These are phyloP conservation scores for Proteles cristata DNA, from an alignment of 2,113 vertebrate species.

Conservation along the genomic window DNA sequence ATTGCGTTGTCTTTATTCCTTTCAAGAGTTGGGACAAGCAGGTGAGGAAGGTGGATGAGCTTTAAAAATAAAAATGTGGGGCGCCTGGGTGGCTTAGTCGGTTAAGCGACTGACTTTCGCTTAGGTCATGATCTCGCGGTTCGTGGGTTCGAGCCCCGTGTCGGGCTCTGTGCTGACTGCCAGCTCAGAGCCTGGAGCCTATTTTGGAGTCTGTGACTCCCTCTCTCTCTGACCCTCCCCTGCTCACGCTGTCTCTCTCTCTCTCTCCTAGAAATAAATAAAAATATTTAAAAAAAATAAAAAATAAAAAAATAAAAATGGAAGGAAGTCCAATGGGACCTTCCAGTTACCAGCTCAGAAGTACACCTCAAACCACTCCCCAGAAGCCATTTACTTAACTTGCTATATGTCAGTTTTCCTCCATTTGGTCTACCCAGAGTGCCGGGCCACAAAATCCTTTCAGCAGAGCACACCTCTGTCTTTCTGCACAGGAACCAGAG, in stretches of 20 bases:
- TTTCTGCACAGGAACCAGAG: neutral
- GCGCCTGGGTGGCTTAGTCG: too few species aligned
- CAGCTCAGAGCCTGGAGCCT: too few species aligned
- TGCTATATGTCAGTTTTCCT: neutral
- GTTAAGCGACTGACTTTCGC: too few species aligned
- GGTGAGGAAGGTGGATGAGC: neutral
- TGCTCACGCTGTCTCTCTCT: too few species aligned
- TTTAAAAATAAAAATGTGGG: constrained; percentile 6
- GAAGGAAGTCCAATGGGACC: constrained; percentile 19
- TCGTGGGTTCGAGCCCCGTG: too few species aligned
- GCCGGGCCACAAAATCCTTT: neutral
- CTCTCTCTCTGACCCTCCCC: too few species aligned
- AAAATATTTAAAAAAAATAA: too few species aligned
- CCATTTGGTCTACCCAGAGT: neutral
- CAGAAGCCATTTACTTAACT: neutral
- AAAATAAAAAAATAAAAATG: constrained; percentile 7
- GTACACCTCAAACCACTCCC: neutral
- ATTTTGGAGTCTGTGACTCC: too few species aligned
- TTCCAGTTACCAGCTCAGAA: neutral
- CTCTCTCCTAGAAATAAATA: too few species aligned
- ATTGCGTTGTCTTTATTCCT: neutral
- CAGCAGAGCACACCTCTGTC: neutral
- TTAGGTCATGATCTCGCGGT: too few species aligned
- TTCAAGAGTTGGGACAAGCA: neutral
- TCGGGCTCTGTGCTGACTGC: too few species aligned